Base-by-base conservation (phyloP, 2,888 invertebrate species). In the Pheosia tremula region DNA sequence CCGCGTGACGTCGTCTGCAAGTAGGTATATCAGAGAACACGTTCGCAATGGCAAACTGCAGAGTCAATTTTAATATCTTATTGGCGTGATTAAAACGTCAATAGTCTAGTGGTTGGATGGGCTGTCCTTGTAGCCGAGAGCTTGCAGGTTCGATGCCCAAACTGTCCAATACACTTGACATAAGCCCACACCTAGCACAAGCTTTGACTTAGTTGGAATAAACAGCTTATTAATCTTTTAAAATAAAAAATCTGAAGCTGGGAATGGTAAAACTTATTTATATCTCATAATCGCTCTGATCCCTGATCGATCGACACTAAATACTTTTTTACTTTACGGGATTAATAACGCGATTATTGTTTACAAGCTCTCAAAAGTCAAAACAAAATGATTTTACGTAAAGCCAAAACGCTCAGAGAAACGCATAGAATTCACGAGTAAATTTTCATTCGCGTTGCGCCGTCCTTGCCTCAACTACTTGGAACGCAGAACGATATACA, bases 381-480 rank as follows among this genome's bases (percentile, higher is more conserved):
- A 2, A 10, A 9, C 3, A 37, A 13, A 7, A 52, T 53, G 8
- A 1, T 7, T 4, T 37, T 0, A 37, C 11, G 8, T 7, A 53
- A 53, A 3, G 24, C 50, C 5, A 53, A 53, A 37, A 53, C 37
- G 53, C 11, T 7, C 52, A 54, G 54, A 54, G 24, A 57, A 60
- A 59, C 56, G 59, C 57, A 60, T 24, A 24, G 54, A 54, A n/a
- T 7, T 7, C 38, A 50, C 50, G 37, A 58, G 49, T 69, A 71
- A 64, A 60, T 74, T 74, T 74, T 78, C 72, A 76, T 78, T 81
- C 78, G 75, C 78, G 71, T 69, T 66, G 75, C 65, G 63, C 57
- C 72, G 88, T 84, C 87, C 89, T 89, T 83, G 84, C 74, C 67
- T 64, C 65, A 69, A 75, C 82, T 83, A 81, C 79, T 87, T 82